A percentile compares a stretch with the other conserved stretches of the same genome.
phyloP scores from a whole-genome alignment of 2,888 invertebrate species.

The Mythimna vitellina region DNA sequence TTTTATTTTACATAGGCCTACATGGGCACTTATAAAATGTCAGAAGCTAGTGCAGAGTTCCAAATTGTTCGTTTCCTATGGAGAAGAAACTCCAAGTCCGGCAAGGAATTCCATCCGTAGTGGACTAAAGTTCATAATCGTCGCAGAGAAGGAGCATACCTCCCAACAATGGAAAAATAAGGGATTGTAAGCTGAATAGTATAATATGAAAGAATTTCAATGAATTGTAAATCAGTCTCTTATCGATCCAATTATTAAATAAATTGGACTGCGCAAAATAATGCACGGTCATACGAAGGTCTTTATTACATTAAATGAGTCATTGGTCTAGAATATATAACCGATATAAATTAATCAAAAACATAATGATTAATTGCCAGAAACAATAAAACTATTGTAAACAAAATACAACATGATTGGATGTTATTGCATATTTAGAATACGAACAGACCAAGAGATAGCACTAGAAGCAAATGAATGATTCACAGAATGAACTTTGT shows the following conservation, averaged over 20 bases:
- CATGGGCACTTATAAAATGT: no score
- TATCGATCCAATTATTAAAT: not conserved
- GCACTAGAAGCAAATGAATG: conserved; percentile 31
- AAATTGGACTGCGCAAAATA: not conserved
- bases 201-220: no score
- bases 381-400: conserved; percentile 15
- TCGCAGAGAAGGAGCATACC: not conserved
- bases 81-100: no score
- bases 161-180: not conserved
- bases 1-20: no score
- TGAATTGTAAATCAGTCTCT: not conserved
- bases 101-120: no score
- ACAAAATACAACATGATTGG: conserved; percentile 4
- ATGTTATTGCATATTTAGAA: conserved; percentile 12
- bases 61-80: no score
- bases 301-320: not conserved
- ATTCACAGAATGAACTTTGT: conserved; percentile 53
- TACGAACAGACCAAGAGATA: conserved; percentile 11
- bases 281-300: not conserved
- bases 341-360: not conserved
- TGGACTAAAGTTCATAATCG: not conserved
- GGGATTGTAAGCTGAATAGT: no score
- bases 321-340: conserved; percentile 13
- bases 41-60: no score
- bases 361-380: conserved; percentile 17